Conservation (phyloP, 2,888 invertebrate species). For the Perizoma affinitatum region DNA sequence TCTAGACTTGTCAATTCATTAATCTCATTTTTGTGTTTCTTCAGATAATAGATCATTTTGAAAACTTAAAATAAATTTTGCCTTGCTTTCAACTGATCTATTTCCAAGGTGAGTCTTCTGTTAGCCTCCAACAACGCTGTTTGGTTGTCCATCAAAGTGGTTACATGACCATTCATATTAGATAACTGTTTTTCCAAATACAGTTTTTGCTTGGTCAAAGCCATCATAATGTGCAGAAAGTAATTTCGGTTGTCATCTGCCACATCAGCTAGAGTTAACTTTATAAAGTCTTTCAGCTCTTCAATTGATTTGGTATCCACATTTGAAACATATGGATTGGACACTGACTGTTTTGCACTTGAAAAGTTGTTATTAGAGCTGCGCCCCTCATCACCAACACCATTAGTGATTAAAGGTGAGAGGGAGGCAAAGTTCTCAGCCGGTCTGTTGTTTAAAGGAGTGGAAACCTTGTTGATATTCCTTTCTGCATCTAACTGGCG, state of each 20-base stretch:
- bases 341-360: constrained; percentile 47
- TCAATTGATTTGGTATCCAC: constrained; percentile 58
- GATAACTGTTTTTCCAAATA: constrained; percentile 73
- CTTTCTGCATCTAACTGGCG: constrained; percentile 62
- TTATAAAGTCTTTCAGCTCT: constrained; percentile 75
- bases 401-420: constrained; percentile 64
- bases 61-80: constrained; percentile 43
- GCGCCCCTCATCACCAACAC: constrained; percentile 54
- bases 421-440: constrained; percentile 60
- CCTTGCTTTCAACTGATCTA: constrained; percentile 71
- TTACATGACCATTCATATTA: constrained; percentile 63
- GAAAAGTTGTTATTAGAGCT: constrained; percentile 50
- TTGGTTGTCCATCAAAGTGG: constrained; percentile 65
- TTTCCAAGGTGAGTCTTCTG: constrained; percentile 73
- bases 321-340: constrained; percentile 34
- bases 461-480: constrained; percentile 72
- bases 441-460: constrained; percentile 60
- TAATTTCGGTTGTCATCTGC: constrained; percentile 73
- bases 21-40: not conserved
- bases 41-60: not conserved
- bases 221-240: constrained; percentile 78
- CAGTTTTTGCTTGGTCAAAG: constrained; percentile 75
- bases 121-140: constrained; percentile 77
- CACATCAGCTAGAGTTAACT: constrained; percentile 65
- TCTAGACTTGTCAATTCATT: constrained; percentile 1